Evolutionary conservation across 1,140 invertebrate species (phyloP).

Genomic region (Laupala kohalensis): DNA sequence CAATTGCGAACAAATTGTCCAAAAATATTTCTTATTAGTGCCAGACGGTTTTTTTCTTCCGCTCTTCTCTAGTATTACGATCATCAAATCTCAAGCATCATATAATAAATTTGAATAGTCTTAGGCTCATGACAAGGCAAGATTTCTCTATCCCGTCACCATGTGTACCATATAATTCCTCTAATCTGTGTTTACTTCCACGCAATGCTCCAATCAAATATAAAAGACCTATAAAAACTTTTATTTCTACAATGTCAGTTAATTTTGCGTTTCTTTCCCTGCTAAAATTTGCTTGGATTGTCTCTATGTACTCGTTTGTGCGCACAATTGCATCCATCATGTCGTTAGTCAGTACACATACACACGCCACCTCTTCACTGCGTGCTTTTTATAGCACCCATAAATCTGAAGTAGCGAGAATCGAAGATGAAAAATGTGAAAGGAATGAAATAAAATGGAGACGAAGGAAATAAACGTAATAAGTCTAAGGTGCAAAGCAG

Average conservation of each 20-base stretch:
- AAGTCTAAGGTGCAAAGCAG: neutral
- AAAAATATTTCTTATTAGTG: slow-evolving; percentile 34
- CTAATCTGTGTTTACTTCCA: slow-evolving; percentile 29
- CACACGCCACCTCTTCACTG: no score
- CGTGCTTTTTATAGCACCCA: no score
- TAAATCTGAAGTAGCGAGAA: no score
- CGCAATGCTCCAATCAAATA: slow-evolving; percentile 33
- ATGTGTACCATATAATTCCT: slow-evolving; percentile 31
- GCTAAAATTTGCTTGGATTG: neutral
- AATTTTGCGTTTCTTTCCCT: slow-evolving; percentile 19
- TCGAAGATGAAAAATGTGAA: no score
- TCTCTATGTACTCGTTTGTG: slow-evolving; percentile 19
- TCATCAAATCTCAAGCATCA: slow-evolving; percentile 34
- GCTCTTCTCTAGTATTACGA: slow-evolving; percentile 22
- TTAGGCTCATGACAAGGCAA: slow-evolving; percentile 29
- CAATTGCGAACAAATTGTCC: slow-evolving; percentile 35
- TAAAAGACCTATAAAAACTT: slow-evolving; percentile 34
- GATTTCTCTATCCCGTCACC: slow-evolving; percentile 30
- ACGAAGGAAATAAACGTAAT: no score
- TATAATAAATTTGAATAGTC: slow-evolving; percentile 33
- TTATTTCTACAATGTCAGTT: slow-evolving; percentile 31
- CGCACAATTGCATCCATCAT: no score
- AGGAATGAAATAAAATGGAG: neutral
- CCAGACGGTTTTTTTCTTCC: slow-evolving; percentile 31
- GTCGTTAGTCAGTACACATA: no score